A percentile compares a stretch with the other conserved stretches of the same genome.
Conservation (phyloP, 2,113 vertebrate species). For the Murina feae region DNA sequence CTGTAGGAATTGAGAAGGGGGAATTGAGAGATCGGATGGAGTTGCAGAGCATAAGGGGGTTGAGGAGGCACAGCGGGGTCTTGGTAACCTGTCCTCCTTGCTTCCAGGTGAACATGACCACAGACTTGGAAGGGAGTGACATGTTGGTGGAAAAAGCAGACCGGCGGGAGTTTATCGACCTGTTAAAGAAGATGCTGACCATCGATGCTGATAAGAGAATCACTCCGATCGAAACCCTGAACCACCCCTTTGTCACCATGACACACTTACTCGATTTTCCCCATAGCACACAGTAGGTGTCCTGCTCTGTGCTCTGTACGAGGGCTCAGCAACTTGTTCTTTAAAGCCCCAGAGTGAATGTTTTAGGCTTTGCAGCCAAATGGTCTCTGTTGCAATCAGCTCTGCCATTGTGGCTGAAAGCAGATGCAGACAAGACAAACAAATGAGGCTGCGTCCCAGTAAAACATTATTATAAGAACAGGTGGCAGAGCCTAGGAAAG, state of each 20-base stretch:
- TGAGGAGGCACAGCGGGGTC: fast-evolving
- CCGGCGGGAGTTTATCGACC: conserved; percentile 97
- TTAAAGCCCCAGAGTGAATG: not conserved
- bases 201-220: conserved; percentile 98
- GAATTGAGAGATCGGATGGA: not conserved
- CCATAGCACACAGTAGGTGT: conserved; percentile 95
- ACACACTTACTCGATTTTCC: conserved; percentile 96
- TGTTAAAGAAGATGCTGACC: conserved; percentile 98
- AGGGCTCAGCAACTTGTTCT: not conserved
- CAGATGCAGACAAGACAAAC: not conserved
- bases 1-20: not conserved
- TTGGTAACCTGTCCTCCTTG: not conserved
- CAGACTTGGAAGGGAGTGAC: conserved; percentile 96
- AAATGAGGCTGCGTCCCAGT: not conserved
- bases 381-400: not conserved
- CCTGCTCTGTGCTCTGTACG: not conserved
- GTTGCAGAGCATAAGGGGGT: too few relatives aligned
- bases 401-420: not conserved
- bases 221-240: conserved; percentile 97
- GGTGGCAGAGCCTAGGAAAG: not conserved
- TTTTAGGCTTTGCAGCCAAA: not conserved
- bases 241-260: conserved; percentile 98
- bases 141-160: conserved; percentile 98
- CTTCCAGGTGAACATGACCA: conserved; percentile 95
- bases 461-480: not conserved